Base-by-base conservation (phyloP, 2,113 vertebrate genomes). In the Donacobius atricapilla region DNA sequence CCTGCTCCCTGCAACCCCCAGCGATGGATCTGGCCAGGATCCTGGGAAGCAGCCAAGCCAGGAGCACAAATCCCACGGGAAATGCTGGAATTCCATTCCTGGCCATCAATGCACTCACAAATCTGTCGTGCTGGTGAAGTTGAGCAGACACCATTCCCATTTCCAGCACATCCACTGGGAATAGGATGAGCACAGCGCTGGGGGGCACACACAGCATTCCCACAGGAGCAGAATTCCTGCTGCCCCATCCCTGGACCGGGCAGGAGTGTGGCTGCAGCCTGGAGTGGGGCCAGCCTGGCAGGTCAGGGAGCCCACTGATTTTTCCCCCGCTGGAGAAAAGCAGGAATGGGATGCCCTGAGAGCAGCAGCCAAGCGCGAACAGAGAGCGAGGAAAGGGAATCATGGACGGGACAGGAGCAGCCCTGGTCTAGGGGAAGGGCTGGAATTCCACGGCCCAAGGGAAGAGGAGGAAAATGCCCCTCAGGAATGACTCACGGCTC, bases 21-120 rank as follows among this genome's bases (percentile, higher is more conserved):
- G 24, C 0, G 0, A 25, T 21, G 13, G 45, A 58, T 39, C n/a
- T 7, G 0, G 13, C 15, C 8, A 1, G 77, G 11, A 24, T n/a
- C 28, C 51, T 51, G 56, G 15, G 15, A 60, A 47, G 54, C 51
- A 83, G 60, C 48, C 81, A n/a, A 57, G 31, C 24, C 1, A 1
- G 44, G 54, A 77, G 11, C 27, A 20, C 51, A 16, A 21, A 37
- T 48, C 60, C 61, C 33, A 8, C 0, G 2, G 39, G 56, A 87
- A 50, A 58, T 2, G 1, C 31, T 37, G 15, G 42, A 18, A 89
- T 93, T 77, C 83, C 75, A 21, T 48, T 16, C 64, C 39, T 63
- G 48, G 4, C 48, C 20, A 23, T n/a, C 69, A 5, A 1, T 13
- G 30, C 24, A 1, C 48, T 39, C 11, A 2, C 8, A 28, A 12